These are phyloP conservation scores for Azemiops feae DNA, from an alignment of 2,113 vertebrate genomes.

Conservation along the genomic window DNA sequence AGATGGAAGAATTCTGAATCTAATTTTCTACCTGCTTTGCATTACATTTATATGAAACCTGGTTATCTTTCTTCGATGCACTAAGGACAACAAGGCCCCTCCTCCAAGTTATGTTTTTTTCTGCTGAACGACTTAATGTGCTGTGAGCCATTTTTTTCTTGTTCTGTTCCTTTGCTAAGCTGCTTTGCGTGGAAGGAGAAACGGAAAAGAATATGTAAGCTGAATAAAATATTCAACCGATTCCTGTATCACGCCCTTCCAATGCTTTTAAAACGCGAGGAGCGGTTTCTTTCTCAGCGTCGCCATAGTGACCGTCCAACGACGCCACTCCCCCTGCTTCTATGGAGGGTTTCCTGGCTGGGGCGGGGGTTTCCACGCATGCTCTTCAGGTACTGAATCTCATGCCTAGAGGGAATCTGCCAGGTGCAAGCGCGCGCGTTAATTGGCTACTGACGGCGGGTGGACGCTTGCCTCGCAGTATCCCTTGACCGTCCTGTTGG, in stretches of 20 bases:
- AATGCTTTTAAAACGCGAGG: not conserved
- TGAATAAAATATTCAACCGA: not conserved
- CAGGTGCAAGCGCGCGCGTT: not conserved
- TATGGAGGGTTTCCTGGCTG: not conserved
- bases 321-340: rapidly evolving
- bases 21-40: not conserved
- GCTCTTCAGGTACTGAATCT: not conserved
- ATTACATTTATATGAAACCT: not conserved
- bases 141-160: not conserved
- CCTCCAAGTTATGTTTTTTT: not conserved
- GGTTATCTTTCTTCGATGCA: not conserved
- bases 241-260: no score
- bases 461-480: not conserved
- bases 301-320: not conserved
- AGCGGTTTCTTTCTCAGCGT: not conserved
- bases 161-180: not conserved
- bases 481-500: not conserved
- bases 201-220: not conserved
- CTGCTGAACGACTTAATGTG: not conserved
- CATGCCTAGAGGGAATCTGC: not conserved
- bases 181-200: not conserved
- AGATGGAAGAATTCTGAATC: not conserved
- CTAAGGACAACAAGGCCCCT: not conserved
- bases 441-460: not conserved
- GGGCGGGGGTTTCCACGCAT: not conserved